Evolutionary conservation across 2,113 vertebrate species (phyloP), one percentile per base, ranked within the genome.

Genomic region (Acanthochromis polyacanthus): DNA sequence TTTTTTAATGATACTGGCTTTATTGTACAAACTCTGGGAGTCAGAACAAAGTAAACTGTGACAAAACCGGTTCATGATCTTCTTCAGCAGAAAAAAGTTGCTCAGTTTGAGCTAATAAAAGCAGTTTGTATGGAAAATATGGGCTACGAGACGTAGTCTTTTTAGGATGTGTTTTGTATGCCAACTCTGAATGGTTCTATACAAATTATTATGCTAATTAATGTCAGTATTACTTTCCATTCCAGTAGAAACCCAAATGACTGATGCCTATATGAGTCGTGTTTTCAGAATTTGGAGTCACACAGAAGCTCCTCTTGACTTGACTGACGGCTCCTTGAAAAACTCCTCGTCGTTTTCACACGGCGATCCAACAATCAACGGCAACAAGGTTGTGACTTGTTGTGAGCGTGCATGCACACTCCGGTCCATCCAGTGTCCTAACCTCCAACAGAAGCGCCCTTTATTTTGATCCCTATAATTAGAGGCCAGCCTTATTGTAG

Each of bases 401-500:
- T 53, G 70, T 48, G 55, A 28, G 25, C 12, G 15, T 17, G 14
- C 53, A 50, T 17, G 14, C 53, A 50, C 38, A 28, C 38, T 60
- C 55, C 80, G 23, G 55, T 82, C 55, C 45, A 53, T 78, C 84
- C 48, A 43, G 22, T 73, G 55, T 78, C n/a, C n/a, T n/a, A n/a
- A n/a, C n/a, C n/a, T n/a, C n/a, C n/a, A n/a, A n/a, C n/a, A n/a
- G n/a, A n/a, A n/a, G n/a, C n/a, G n/a, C n/a, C n/a, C n/a, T n/a
- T n/a, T n/a, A n/a, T n/a, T 89, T 85, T 92, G 70, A 92, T 88
- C 69, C 73, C 48, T 40, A 32, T 77, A 87, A 90, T 89, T 67
- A 86, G 57, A 85, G 12, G 71, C 30, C 77, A 65, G 50, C n/a
- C 12, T 70, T 32, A 88, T 80, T 38, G 71, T 19, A 30, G 55